phyloP scores from a whole-genome alignment of 2,888 invertebrate species.

The Charanyca ferruginea region DNA sequence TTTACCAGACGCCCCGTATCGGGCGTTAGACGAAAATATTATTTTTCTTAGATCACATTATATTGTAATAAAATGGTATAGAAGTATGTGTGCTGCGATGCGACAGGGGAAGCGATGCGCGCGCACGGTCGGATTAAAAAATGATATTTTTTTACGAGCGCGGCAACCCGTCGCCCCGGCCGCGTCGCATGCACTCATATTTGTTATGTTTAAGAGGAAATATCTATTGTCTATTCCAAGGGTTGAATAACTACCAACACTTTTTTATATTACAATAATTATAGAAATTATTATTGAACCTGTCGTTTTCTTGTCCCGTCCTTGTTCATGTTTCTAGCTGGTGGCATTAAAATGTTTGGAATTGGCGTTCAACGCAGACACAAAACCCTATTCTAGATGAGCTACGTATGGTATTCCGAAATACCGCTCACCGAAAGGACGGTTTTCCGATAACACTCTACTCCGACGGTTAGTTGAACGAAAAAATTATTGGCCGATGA shows the following conservation, averaged over 20 bases:
- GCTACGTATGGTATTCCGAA: too few relatives aligned
- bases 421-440: too few relatives aligned
- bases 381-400: too few relatives aligned
- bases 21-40: conserved; percentile 90
- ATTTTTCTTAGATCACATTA: conserved; percentile 91
- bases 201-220: conserved; percentile 91
- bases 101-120: conserved; percentile 59
- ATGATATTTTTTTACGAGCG: conserved; percentile 88
- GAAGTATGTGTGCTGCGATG: conserved; percentile 75
- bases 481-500: too few relatives aligned
- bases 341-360: not conserved
- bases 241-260: conserved; percentile 90
- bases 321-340: not conserved
- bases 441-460: too few relatives aligned
- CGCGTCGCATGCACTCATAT: conserved; percentile 75
- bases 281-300: conserved; percentile 91
- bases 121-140: conserved; percentile 75
- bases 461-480: too few relatives aligned
- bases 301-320: conserved; percentile 73
- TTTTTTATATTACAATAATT: conserved; percentile 92
- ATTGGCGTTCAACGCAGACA: not conserved
- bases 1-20: conserved; percentile 85
- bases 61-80: conserved; percentile 89
- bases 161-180: conserved; percentile 64
- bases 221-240: conserved; percentile 91